Base-by-base conservation (phyloP, 2,888 invertebrate species). In the Lithophane leautieri region DNA sequence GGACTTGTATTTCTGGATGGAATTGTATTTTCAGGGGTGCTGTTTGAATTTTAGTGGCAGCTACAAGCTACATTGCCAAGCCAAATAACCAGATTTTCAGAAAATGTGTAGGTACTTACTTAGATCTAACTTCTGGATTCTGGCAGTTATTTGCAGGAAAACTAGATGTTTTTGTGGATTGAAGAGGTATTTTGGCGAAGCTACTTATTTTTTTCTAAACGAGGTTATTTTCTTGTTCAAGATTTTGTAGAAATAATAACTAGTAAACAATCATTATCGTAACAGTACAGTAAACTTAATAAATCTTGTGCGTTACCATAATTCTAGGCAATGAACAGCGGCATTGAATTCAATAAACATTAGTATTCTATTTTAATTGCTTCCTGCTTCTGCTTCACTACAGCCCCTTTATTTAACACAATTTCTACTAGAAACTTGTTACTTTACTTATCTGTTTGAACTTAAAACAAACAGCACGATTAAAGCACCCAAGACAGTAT, bases 401-500 rank as follows among this genome's bases (percentile, higher is more conserved):
- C 67, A 80, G 44, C 52, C 40, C 44, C 66, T 47, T 80, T 28
- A 58, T 63, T 67, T 47, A 42, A 61, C 28, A 70, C 50, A 77
- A 77, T 84, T 81, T 70, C 69, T 52, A 74, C 61, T 19, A 56
- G 42, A 81, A 86, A 71, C 73, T 73, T 58, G 70, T 70, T 61
- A 73, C 72, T 74, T 79, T n/a, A 42, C 22, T 50, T 70, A 75
- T 67, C 60, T 50, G 34, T 72, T 69, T 58, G 28, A 80, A 77
- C 73, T 81, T 25, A 44, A 58, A 71, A 63, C 65, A 76, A 73
- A 71, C 61, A 74, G 50, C 56, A 25, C 68, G 73, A 76, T 77
- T 75, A 78, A 76, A 76, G 70, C 73, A 72, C 60, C 60, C 40
- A 70, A 78, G 73, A 84, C 72, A 80, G 82, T 76, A 81, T 86